A percentile compares a stretch with the other conserved stretches of the same genome.
phyloP scores from a whole-genome alignment of 2,888 invertebrate genomes.

The Cremastinae sp. region DNA sequence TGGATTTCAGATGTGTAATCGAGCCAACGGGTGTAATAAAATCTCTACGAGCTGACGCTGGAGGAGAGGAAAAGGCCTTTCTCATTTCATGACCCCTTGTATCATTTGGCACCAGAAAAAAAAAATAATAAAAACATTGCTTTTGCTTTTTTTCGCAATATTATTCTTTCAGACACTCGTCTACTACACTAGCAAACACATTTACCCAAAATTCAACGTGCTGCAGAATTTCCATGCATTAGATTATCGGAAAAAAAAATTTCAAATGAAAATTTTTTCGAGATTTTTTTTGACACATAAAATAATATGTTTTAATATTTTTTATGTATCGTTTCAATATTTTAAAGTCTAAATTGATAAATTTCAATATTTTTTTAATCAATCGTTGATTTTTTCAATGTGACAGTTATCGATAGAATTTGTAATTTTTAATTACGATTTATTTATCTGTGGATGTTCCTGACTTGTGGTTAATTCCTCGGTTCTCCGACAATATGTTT shows the following conservation, averaged over 20 bases:
- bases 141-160: constrained; percentile 10
- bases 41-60: constrained; percentile 26
- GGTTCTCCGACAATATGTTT: not conserved
- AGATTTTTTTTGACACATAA: no score
- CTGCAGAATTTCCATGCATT: not conserved
- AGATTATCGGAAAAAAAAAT: not conserved
- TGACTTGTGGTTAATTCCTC: not conserved
- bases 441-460: no score
- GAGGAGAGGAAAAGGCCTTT: constrained; percentile 17
- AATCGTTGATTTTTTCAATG: not conserved
- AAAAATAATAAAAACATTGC: no score
- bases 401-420: no score
- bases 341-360: not conserved
- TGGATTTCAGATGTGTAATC: constrained; percentile 37
- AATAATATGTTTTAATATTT: no score
- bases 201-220: not conserved
- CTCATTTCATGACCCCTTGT: constrained; percentile 1
- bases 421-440: no score
- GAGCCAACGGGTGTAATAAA: constrained; percentile 42
- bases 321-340: no score
- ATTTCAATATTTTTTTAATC: not conserved
- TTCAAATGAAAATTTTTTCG: no score
- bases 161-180: no score
- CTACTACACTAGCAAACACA: no score
- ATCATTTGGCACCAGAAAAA: constrained; percentile 4